Evolutionary conservation across 2,113 vertebrate genomes (phyloP).

Genomic region (Notarius lentiginosus): DNA sequence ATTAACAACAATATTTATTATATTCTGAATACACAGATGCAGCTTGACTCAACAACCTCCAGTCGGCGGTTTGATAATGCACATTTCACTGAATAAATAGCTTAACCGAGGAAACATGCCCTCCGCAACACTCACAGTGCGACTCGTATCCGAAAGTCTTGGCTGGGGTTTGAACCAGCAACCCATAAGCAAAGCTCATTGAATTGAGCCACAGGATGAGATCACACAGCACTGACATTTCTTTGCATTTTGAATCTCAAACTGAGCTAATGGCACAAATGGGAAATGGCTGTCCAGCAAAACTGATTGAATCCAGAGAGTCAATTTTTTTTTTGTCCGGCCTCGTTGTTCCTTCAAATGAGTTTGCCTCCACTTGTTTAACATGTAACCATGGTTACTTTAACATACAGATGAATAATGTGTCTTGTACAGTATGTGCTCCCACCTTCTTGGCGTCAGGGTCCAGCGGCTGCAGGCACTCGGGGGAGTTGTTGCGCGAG

Average conservation of each 20-base stretch:
- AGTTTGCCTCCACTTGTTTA: neutral
- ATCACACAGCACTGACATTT: neutral
- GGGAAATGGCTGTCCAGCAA: neutral
- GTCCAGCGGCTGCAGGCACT: constrained; percentile 81
- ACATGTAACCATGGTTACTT: neutral
- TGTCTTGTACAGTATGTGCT: neutral
- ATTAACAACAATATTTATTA: no score
- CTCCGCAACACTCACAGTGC: no score
- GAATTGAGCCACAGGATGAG: neutral
- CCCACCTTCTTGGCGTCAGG: constrained; percentile 76
- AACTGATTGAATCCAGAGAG: no score
- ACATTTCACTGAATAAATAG: no score
- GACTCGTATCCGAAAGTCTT: neutral
- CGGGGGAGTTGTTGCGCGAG: constrained; percentile 78
- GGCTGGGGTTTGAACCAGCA: neutral
- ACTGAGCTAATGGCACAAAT: neutral
- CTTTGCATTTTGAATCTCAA: neutral
- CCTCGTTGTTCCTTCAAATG: neutral
- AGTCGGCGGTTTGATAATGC: no score
- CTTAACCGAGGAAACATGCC: no score
- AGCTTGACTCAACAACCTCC: no score
- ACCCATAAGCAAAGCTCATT: neutral
- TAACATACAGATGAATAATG: neutral
- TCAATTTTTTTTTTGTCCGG: neutral
- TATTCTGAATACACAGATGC: no score